Evolutionary conservation across 2,113 vertebrate genomes (phyloP), one percentile per base, ranked within the genome.

Genomic region (Seriola dumerili): DNA sequence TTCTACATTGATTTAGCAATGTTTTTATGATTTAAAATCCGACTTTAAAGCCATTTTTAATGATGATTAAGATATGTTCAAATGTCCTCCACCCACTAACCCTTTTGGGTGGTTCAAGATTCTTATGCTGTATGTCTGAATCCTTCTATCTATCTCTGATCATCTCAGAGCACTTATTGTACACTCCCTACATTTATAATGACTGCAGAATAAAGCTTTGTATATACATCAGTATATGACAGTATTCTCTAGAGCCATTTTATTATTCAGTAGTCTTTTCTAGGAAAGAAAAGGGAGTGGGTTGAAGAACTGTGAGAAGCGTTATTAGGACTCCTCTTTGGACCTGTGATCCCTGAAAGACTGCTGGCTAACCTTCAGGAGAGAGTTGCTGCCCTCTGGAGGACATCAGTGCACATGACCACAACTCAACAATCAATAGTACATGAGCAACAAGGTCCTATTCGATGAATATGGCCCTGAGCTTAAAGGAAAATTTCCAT

Each of bases 331-430:
- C 29, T 73, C 8, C 38, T 10, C 55, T 10, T 65, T 29, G 7
- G 52, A 59, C 40, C 12, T 44, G 19, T 34, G n/a, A 75, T n/a
- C 10, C 11, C 11, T 13, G 14, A 23, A 44, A 70, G 21, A 19
- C 19, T 74, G 48, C 36, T 61, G 25, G 59, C 32, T 52, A 70
- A 80, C 8, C 1, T 63, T 72, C 16, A 74, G 46, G 57, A 85
- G 59, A 67, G 11, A 69, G 21, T 21, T 88, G 57, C 84, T 91
- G 90, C 93, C 92, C 90, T 83, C 93, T 91, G 62, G 84, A 72
- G 93, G 88, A 86, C 58, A 68, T 32, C 12, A 29, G 23, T 16
- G 2, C 19, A 69, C 57, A 83, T 48, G 2, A 76, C 69, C 25
- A 59, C 58, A 72, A 66, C 34, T 66, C 40, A 63, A 68, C 29